A percentile compares a stretch with the other conserved stretches of the same genome.
These are phyloP conservation scores for Lycia hirtaria DNA, from an alignment of 2,888 invertebrate genomes.

Conservation along the genomic window DNA sequence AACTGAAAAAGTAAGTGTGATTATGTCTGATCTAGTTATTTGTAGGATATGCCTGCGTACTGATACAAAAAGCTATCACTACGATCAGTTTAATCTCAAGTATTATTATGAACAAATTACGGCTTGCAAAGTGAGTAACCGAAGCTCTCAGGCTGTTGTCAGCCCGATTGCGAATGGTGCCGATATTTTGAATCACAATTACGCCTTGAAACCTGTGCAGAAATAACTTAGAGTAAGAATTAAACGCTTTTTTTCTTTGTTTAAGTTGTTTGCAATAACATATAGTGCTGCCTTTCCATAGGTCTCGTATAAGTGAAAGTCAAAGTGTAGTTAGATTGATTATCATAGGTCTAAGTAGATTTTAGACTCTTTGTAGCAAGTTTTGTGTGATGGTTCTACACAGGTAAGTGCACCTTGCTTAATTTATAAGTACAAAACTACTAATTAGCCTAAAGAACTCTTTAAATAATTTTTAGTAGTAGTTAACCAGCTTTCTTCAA, in stretches of 20 bases:
- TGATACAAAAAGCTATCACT: conserved; percentile 56
- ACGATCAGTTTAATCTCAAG: conserved; percentile 54
- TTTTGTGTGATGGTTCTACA: too few relatives aligned
- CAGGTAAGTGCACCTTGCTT: too few relatives aligned
- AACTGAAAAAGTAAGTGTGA: conserved; percentile 32
- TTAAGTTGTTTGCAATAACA: conserved; percentile 2
- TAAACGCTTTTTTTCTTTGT: conserved; percentile 12
- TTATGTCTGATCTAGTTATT: conserved; percentile 54
- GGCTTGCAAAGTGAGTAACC: conserved; percentile 56
- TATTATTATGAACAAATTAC: conserved; percentile 61
- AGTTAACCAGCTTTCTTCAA: too few relatives aligned
- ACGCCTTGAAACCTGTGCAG: conserved; percentile 11
- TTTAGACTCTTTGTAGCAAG: neutral
- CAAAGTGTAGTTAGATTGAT: conserved; percentile 4
- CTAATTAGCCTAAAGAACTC: too few relatives aligned
- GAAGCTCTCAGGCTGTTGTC: conserved; percentile 15
- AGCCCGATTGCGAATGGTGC: conserved; percentile 16
- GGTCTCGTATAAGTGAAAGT: conserved; percentile 12
- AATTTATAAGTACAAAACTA: too few relatives aligned
- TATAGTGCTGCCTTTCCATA: neutral
- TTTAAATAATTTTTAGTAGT: too few relatives aligned
- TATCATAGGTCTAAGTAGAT: neutral
- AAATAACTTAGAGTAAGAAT: conserved; percentile 7
- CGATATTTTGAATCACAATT: conserved; percentile 6
- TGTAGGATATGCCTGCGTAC: conserved; percentile 59